A percentile compares a stretch with the other conserved stretches of the same genome.
phyloP scores from a whole-genome alignment of 2,888 invertebrate species.

The Sphinx pinastri region DNA sequence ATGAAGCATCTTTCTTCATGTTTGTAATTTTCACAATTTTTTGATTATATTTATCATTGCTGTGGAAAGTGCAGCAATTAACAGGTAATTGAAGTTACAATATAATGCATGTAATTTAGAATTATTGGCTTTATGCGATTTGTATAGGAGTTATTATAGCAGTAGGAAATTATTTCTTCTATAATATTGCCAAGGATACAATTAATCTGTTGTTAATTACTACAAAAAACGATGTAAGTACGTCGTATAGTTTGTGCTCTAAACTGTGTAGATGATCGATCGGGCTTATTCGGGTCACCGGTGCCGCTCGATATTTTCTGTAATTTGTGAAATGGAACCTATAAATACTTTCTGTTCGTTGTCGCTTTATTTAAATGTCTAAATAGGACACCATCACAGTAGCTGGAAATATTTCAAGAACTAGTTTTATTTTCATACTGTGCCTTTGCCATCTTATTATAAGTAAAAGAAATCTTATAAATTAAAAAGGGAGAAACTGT shows the following conservation, averaged over 20 bases:
- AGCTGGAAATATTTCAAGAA: not conserved
- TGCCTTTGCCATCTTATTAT: not conserved
- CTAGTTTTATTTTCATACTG: not conserved
- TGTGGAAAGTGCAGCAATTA: no score
- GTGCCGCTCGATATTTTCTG: slow-evolving; percentile 5
- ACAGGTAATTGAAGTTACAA: no score
- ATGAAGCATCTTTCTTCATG: no score
- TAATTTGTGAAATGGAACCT: not conserved
- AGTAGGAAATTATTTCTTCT: no score
- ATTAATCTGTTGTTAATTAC: not conserved
- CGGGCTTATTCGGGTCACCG: not conserved
- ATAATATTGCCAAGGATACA: not conserved
- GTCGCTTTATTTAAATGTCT: not conserved
- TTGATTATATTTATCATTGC: no score
- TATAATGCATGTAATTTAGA: no score
- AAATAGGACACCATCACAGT: slow-evolving; percentile 4
- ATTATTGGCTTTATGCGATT: no score
- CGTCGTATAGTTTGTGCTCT: not conserved
- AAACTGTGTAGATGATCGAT: not conserved
- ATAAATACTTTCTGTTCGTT: not conserved
- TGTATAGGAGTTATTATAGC: no score
- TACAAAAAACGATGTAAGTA: not conserved
- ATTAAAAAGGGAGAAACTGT: no score
- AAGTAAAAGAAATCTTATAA: no score
- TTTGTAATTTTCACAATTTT: no score